phyloP scores from a whole-genome alignment of 2,888 invertebrate genomes.

The Phengaris arion region DNA sequence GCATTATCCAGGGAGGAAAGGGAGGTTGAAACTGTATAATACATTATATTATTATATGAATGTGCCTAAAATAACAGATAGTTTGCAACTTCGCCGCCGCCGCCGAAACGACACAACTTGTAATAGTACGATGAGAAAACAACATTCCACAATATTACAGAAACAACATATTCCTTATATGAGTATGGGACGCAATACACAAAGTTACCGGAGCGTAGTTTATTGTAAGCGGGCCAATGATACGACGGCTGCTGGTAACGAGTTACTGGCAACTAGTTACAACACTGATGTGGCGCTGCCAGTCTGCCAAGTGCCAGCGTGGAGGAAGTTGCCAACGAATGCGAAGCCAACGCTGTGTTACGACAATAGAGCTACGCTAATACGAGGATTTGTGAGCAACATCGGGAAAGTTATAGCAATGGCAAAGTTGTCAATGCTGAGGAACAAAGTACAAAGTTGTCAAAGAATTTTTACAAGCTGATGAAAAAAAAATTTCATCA shows the following conservation, averaged over 20 bases:
- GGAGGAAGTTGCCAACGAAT: too few species aligned
- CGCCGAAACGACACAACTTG: too few species aligned
- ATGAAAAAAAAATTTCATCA: too few species aligned
- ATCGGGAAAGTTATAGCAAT: background rate
- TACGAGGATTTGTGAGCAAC: background rate
- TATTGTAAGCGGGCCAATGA: background rate
- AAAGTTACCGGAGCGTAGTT: background rate
- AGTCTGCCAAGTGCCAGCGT: background rate
- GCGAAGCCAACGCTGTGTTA: background rate
- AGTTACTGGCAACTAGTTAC: conserved; percentile 2
- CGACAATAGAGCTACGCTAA: background rate
- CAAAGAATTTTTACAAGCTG: too few species aligned
- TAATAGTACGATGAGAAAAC: too few species aligned
- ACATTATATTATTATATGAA: too few species aligned
- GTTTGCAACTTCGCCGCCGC: too few species aligned
- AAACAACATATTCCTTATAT: background rate
- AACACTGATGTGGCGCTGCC: background rate
- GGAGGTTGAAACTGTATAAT: too few species aligned
- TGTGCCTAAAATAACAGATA: too few species aligned
- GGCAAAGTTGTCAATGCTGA: background rate
- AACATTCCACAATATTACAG: background rate
- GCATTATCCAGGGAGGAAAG: too few species aligned
- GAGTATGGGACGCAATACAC: background rate
- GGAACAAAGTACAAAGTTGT: background rate
- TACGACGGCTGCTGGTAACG: background rate